Conservation (phyloP, 1,140 invertebrate species). For the Apis florea region DNA sequence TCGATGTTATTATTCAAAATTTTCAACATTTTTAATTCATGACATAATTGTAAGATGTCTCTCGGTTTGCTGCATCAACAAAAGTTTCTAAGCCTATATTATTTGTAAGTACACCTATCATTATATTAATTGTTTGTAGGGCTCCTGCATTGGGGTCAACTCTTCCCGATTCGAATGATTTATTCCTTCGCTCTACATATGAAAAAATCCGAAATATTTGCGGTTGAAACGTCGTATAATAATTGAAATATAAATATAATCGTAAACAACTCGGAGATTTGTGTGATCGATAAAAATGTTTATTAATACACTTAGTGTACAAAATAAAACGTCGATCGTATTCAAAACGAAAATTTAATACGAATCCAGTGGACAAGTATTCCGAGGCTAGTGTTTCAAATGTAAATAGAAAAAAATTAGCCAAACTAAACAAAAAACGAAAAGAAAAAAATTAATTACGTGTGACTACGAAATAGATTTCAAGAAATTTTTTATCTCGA, state of each 20-base stretch:
- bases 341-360: constrained; percentile 34
- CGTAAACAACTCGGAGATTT: constrained; percentile 6
- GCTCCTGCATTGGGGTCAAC: constrained; percentile 53
- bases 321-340: constrained; percentile 31
- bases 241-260: constrained; percentile 25
- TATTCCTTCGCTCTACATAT: constrained; percentile 60
- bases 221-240: constrained; percentile 25
- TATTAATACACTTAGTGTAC: constrained; percentile 30
- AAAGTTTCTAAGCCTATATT: constrained; percentile 9
- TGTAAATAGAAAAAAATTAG: constrained; percentile 32
- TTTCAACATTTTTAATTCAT: neutral
- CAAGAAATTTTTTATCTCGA: neutral
- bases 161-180: constrained; percentile 62
- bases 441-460: neutral
- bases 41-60: neutral
- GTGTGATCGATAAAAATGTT: constrained; percentile 49
- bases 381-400: constrained; percentile 1
- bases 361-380: constrained; percentile 7
- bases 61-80: neutral
- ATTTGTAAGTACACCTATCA: constrained; percentile 29
- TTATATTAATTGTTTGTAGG: constrained; percentile 44
- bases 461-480: neutral
- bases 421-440: neutral
- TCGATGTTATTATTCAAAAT: neutral
- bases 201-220: constrained; percentile 35